Evolutionary conservation across 2,797 vertebrate genomes (phyloP).

Genomic region (Loriculus beryllinus): DNA sequence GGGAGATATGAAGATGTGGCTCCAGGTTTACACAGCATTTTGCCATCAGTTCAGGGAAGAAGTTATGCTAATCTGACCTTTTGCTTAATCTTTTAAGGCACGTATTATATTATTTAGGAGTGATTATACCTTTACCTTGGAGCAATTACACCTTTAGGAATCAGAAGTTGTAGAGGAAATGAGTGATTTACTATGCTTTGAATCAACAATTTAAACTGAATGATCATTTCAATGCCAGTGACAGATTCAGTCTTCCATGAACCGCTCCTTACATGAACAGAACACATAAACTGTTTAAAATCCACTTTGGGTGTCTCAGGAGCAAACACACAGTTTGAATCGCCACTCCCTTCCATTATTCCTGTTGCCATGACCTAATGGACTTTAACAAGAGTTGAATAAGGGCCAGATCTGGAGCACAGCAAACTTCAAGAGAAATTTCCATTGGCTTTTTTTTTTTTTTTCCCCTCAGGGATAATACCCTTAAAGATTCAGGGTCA

Average conservation of each 20-base stretch:
- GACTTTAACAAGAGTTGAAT: neutral
- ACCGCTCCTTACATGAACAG: neutral
- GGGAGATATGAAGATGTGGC: neutral
- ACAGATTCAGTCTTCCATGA: neutral
- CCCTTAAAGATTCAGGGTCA: conserved; percentile 11
- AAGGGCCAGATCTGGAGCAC: neutral
- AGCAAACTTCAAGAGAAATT: neutral
- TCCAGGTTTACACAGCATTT: neutral
- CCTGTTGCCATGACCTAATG: neutral
- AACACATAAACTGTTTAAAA: neutral
- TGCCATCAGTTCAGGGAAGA: neutral
- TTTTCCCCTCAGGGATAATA: neutral
- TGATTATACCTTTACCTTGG: neutral
- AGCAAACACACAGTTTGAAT: neutral
- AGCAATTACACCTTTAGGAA: neutral
- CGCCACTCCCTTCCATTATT: neutral
- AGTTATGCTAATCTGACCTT: neutral
- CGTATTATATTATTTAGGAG: neutral
- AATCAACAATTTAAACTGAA: neutral
- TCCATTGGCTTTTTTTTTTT: conserved; percentile 2
- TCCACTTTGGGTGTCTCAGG: neutral
- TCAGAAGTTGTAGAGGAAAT: conserved; percentile 8
- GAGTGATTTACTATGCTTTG: neutral
- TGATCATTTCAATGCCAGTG: neutral
- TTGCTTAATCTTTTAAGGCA: neutral